These are phyloP conservation scores for Ceryle rudis DNA, from an alignment of 2,797 vertebrate species.

Conservation along the genomic window DNA sequence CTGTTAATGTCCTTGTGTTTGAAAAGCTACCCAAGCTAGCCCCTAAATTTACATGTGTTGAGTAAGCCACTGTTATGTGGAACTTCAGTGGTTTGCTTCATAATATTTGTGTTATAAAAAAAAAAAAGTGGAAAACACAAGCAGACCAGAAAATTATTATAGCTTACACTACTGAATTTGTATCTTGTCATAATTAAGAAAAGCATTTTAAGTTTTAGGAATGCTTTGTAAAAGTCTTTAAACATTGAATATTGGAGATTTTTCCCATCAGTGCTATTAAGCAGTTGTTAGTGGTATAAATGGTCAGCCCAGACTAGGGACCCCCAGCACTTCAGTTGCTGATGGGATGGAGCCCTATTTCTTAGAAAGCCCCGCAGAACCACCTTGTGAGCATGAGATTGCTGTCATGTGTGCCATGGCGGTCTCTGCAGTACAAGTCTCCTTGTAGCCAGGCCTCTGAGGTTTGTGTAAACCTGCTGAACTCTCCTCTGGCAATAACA, in stretches of 20 bases:
- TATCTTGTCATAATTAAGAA: background rate
- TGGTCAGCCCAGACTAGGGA: background rate
- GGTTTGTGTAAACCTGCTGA: background rate
- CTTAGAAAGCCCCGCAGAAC: background rate
- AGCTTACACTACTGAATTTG: background rate
- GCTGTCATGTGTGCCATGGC: accelerated
- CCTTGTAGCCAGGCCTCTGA: background rate
- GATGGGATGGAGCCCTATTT: background rate
- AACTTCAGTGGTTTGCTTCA: background rate
- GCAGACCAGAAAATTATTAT: background rate
- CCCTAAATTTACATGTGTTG: background rate
- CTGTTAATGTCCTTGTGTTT: background rate
- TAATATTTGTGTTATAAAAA: background rate
- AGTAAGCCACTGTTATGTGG: background rate
- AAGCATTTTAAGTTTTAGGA: background rate
- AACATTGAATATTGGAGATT: background rate
- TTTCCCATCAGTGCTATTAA: background rate
- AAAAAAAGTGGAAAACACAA: background rate
- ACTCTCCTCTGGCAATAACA: background rate
- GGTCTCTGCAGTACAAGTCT: background rate
- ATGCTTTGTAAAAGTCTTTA: background rate
- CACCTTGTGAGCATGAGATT: background rate
- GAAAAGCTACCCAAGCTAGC: background rate
- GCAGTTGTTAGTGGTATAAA: background rate
- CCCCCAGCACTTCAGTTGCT: background rate